Evolutionary conservation across 2,888 invertebrate species (phyloP), one percentile per base, ranked within the genome.

Genomic region (Sminthurinus aureus): DNA sequence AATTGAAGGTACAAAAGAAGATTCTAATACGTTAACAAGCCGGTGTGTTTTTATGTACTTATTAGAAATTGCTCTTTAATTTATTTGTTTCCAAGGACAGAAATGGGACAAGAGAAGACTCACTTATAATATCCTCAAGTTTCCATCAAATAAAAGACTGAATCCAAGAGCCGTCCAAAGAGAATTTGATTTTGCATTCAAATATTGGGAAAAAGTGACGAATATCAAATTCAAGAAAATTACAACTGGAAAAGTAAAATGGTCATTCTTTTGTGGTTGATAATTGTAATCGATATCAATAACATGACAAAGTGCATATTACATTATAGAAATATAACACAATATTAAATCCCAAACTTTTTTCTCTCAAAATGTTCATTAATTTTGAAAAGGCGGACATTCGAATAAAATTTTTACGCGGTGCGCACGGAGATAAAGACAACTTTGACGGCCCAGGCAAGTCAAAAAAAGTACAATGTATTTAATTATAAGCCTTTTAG

Each of bases 391-490:
- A 87, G 86, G 84, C 86, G 13, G 84, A 86, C 24, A 86, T 86
- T n/a, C 64, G 82, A 4, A 86, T 86, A 1, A 38, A n/a, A 3
- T 86, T 86, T 80, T 75, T 79, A 0, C 22, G 52, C 0, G 84
- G 86, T 51, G 71, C 81, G 9, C 87, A 86, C 26, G 83, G 84
- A 9, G 87, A 87, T 58, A 83, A 79, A 3, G 75, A 64, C n/a
- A 74, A 85, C 20, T 87, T 87, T 84, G 84, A 67, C 82, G 74
- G 86, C 8, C 82, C 84, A 11, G 98, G 97, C 81, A n/a, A n/a
- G n/a, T n/a, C n/a, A n/a, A n/a, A n/a, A n/a, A n/a, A n/a, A n/a
- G n/a, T n/a, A n/a, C n/a, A n/a, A n/a, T n/a, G n/a, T n/a, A n/a
- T n/a, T n/a, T n/a, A n/a, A n/a, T n/a, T n/a, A n/a, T n/a, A n/a